Conservation (phyloP, 2,113 vertebrate genomes). For the Donacobius atricapilla region DNA sequence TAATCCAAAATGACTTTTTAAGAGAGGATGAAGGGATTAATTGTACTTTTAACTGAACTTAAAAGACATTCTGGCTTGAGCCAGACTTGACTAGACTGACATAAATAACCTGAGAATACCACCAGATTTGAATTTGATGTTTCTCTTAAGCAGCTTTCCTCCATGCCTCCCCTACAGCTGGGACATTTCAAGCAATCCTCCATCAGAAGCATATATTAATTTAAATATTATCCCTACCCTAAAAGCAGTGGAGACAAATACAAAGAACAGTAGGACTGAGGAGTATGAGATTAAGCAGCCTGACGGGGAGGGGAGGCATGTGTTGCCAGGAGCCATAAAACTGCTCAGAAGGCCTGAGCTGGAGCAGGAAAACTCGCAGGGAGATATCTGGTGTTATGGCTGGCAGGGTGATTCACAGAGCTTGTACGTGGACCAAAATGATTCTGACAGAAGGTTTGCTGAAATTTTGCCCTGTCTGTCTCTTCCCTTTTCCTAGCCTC, state of each 20-base stretch:
- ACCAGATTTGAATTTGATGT: neutral
- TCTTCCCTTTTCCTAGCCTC: neutral
- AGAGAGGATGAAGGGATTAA: slow-evolving; percentile 57
- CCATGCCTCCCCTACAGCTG: neutral
- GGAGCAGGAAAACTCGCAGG: neutral
- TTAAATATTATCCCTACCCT: neutral
- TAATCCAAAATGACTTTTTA: slow-evolving; percentile 47
- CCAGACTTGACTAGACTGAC: slow-evolving; percentile 12
- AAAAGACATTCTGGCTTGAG: slow-evolving; percentile 18
- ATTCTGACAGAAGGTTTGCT: neutral
- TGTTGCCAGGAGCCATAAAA: slow-evolving; percentile 42
- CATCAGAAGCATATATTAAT: neutral
- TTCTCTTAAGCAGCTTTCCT: neutral
- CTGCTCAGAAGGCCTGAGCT: slow-evolving; percentile 6
- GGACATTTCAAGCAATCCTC: neutral
- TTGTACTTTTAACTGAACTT: slow-evolving; percentile 59
- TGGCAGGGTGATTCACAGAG: neutral
- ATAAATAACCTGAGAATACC: slow-evolving; percentile 13
- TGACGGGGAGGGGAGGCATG: neutral
- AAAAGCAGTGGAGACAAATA: neutral
- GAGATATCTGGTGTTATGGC: slow-evolving; percentile 12
- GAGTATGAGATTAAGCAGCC: neutral
- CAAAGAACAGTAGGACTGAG: neutral
- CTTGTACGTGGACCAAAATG: neutral
- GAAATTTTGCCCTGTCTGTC: slow-evolving; percentile 7